Base-by-base conservation (phyloP, 2,888 invertebrate genomes). In the Pegoplata infirma region DNA sequence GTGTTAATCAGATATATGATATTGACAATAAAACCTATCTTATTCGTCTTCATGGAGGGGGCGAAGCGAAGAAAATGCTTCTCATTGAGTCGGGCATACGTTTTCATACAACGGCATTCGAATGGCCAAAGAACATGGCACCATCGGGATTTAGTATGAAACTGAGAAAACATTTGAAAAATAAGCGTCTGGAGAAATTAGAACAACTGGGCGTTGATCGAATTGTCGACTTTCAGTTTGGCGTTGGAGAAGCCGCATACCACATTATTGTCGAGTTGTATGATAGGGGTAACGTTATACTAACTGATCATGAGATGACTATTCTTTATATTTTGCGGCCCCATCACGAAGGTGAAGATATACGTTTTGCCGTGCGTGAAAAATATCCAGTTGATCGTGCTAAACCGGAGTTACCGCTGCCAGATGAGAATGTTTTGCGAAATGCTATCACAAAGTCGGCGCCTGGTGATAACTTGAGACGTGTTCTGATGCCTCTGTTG, bases 111-210 rank as follows among this genome's bases (percentile, higher is more conserved):
- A 99, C 99, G 10, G 94, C 93, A 44, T 99, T 97, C 90, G 98
- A 99, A 87, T 99, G 99, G 99, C 98, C 99, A 0, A 99, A 99
- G 90, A 98, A 97, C 92, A 92, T 94, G 46, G 96, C 95, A 5
- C 98, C 97, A 0, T 98, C 97, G 0, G 97, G 98, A 1, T 99
- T 99, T 88, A 96, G 97, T 80, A 99, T 99, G 99, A 99, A 99
- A 92, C 91, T 99, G 88, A 91, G 99, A 63, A 99, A 99, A 90
- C 99, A 99, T 90, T 91, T 99, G 47, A 96, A 96, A 87, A 98
- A 98, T 89, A 97, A 98, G 88, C 93, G 99, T 3, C 90, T 99
- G 2, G 98, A 98, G 90, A 92, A 91, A 56, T 90, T 98, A 0
- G 90, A 90, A 2, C 98, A 99, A 90, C 89, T 99, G 0, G 99